Conservation (phyloP, 1,140 invertebrate genomes). For the Aplysia californica region DNA sequence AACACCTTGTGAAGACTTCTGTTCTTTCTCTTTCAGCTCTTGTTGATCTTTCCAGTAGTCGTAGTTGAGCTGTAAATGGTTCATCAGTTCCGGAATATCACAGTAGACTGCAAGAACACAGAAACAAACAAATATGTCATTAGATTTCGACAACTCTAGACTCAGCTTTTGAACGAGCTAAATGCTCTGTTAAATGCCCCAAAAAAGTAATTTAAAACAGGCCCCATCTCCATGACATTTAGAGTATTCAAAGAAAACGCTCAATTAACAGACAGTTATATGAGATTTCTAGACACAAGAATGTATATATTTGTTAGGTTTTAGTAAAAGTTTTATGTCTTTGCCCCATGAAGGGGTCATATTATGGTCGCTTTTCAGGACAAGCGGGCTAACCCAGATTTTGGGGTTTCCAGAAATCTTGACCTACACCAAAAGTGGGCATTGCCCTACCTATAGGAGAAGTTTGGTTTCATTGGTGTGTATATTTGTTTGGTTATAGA, state of each 20-base stretch:
- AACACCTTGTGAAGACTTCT: not conserved
- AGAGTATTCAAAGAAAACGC: not conserved
- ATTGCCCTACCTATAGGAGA: too few relatives aligned
- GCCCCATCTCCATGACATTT: not conserved
- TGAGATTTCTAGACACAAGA: too few relatives aligned
- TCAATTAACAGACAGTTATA: not conserved
- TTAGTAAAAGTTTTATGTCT: too few relatives aligned
- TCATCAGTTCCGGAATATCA: slow-evolving; percentile 89
- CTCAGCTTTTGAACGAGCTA: not conserved
- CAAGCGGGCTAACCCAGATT: too few relatives aligned
- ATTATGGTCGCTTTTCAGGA: too few relatives aligned
- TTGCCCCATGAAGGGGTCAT: too few relatives aligned
- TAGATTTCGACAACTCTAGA: not conserved
- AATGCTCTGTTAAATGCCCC: not conserved
- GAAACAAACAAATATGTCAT: not conserved
- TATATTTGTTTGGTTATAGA: too few relatives aligned
- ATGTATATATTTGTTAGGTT: too few relatives aligned
- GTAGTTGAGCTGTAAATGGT: slow-evolving; percentile 87
- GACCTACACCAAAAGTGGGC: too few relatives aligned
- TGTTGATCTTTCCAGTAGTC: slow-evolving; percentile 86
- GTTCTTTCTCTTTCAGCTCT: slow-evolving; percentile 31
- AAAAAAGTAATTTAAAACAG: not conserved
- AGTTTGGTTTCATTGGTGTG: too few relatives aligned
- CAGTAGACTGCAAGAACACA: slow-evolving; percentile 80
- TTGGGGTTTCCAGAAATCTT: too few relatives aligned